A percentile compares a stretch with the other conserved stretches of the same genome.
These are phyloP conservation scores for Anguilla rostrata DNA, from an alignment of 2,113 vertebrate genomes.

Conservation along the genomic window DNA sequence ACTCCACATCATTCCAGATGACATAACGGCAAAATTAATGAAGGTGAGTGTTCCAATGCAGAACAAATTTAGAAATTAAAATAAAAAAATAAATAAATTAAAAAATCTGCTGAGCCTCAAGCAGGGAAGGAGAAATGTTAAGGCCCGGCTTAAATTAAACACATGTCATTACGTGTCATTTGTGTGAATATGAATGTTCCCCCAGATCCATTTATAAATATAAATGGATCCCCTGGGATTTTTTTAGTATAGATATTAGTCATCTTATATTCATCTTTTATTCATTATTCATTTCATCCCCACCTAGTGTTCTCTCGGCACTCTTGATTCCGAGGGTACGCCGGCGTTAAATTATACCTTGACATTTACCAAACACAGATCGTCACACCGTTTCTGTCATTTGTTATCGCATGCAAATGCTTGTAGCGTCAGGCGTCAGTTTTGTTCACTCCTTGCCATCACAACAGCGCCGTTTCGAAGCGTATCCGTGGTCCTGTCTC, in stretches of 20 bases:
- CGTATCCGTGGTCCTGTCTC: neutral
- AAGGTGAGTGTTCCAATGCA: neutral
- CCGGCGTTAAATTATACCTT: neutral
- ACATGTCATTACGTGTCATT: neutral
- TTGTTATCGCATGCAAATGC: neutral
- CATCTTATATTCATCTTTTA: neutral
- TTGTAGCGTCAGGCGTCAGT: neutral
- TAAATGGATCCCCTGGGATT: neutral
- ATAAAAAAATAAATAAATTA: neutral
- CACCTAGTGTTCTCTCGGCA: neutral
- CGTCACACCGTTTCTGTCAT: neutral
- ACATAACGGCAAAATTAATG: neutral
- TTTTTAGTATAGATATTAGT: neutral
- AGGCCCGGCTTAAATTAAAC: neutral
- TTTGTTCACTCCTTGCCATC: neutral
- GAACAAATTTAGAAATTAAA: neutral
- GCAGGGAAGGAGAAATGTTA: neutral
- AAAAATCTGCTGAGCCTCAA: neutral
- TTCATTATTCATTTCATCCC: conserved; percentile 1
- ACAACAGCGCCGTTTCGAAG: neutral
- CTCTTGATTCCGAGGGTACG: neutral
- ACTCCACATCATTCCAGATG: neutral
- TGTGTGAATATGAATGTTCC: neutral
- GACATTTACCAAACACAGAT: neutral
- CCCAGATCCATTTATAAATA: conserved; percentile 1